Percentiles rank a stretch among this genome's conserved stretches.
Conservation (phyloP, 2,113 vertebrate genomes). For the Phaetusa simplex region DNA sequence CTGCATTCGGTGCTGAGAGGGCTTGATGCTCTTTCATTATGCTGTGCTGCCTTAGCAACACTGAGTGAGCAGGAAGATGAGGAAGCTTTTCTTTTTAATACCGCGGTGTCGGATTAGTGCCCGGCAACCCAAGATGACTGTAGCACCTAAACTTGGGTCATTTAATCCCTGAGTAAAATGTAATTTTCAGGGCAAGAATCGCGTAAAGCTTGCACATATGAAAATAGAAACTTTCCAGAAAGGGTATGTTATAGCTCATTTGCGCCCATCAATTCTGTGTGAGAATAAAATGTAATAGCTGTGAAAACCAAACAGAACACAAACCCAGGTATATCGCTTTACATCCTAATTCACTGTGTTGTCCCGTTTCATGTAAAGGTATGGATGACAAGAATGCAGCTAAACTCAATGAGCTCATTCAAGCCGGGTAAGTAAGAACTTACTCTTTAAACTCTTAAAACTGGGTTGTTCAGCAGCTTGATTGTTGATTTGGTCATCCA, state of each 20-base stretch:
- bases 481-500: background rate
- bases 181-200: background rate
- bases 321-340: background rate
- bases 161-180: background rate
- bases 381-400: constrained; percentile 98
- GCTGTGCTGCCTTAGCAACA: constrained; percentile 33
- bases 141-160: background rate
- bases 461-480: background rate
- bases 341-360: constrained; percentile 13
- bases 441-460: background rate
- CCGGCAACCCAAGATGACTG: background rate
- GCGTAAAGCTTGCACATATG: background rate
- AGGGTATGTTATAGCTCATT: background rate
- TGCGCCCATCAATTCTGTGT: background rate
- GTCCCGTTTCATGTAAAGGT: constrained; percentile 77
- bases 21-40: background rate
- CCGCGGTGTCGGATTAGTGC: background rate
- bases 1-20: background rate
- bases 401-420: constrained; percentile 97
- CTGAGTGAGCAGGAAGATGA: background rate
- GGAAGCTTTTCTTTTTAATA: background rate
- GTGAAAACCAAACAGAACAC: background rate
- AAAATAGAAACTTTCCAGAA: background rate
- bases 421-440: constrained; percentile 87
- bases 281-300: background rate